Base-by-base conservation (phyloP, 2,888 invertebrate genomes). In the Phengaris arion region DNA sequence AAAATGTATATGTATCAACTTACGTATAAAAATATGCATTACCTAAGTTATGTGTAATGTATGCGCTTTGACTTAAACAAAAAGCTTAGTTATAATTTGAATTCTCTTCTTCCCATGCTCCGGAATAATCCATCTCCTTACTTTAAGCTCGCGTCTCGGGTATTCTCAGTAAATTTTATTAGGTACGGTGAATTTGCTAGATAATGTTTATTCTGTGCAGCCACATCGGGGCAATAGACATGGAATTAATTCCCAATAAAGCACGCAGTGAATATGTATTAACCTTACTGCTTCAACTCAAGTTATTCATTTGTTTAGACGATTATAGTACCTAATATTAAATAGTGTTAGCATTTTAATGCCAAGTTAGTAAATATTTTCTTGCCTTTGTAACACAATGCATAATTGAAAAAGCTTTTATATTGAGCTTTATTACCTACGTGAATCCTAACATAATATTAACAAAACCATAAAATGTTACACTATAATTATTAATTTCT, bases 151-250 rank as follows among this genome's bases (percentile, higher is more conserved):
- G 10, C 45, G 13, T 64, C 35, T 64, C 59, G 10, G 59, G 7
- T 64, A 64, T 9, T 45, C 35, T 12, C 35, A 7, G 35, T 13
- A 64, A 64, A 64, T 64, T 35, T 45, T 64, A 64, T 64, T 64
- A 35, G 64, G 6, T 64, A 64, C 64, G 64, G 64, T 64, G 13
- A 64, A 64, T 64, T 64, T 64, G 64, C 64, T 45, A 13, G 64
- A 45, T 64, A 45, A 35, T 64, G 12, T 64, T 64, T 64, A 64
- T 64, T 10, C 64, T 35, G 64, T 64, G 35, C 35, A 45, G 64
- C 64, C 6, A 45, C 64, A 64, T 35, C 13, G 64, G 2, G n/a
- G 54, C 54, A 54, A 15, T 22, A 15, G 10, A 64, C 35, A 64
- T 12, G 35, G 45, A 64, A 45, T 64, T 64, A 64, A 35, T 64